Percentiles rank a stretch among this genome's conserved stretches.
phyloP scores from a whole-genome alignment of 2,113 vertebrate species.

The Megaleporinus macrocephalus region DNA sequence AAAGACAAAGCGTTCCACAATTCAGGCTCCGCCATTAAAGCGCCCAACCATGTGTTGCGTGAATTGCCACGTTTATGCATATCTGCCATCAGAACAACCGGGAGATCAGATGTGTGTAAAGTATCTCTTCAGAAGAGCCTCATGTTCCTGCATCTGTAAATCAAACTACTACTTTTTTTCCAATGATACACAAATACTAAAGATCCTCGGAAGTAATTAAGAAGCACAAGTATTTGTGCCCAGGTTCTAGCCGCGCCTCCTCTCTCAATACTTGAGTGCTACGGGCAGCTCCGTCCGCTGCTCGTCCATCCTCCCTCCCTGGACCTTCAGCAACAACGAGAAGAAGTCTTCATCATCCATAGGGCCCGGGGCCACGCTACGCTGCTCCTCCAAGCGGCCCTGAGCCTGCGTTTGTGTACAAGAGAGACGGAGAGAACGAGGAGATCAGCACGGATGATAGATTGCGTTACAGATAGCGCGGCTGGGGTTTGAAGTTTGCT shows the following conservation, averaged over 20 bases:
- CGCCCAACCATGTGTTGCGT: not conserved
- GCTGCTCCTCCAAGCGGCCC: slow-evolving; percentile 88
- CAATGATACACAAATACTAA: not conserved
- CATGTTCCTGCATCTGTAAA: not conserved
- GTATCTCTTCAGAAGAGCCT: not conserved
- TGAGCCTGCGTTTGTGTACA: slow-evolving; percentile 67
- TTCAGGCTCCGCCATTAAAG: not conserved
- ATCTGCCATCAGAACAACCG: not conserved
- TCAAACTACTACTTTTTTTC: not conserved
- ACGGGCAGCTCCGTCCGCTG: slow-evolving; percentile 80
- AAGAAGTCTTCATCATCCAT: slow-evolving; percentile 90
- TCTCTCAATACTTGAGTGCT: slow-evolving; percentile 68
- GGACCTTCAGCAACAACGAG: slow-evolving; percentile 86
- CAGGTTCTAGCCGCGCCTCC: not conserved
- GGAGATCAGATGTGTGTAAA: too few species aligned
- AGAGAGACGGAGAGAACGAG: not conserved
- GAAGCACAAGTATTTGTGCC: not conserved
- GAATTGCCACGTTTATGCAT: not conserved
- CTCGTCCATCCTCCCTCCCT: slow-evolving; percentile 85
- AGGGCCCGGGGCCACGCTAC: slow-evolving; percentile 83
- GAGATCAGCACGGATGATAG: not conserved
- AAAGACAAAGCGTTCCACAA: not conserved
- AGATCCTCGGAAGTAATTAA: not conserved
- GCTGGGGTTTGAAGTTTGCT: too few species aligned
- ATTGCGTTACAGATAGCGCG: too few species aligned